phyloP scores from a whole-genome alignment of 1,140 invertebrate genomes.

The Goniozus legneri region DNA sequence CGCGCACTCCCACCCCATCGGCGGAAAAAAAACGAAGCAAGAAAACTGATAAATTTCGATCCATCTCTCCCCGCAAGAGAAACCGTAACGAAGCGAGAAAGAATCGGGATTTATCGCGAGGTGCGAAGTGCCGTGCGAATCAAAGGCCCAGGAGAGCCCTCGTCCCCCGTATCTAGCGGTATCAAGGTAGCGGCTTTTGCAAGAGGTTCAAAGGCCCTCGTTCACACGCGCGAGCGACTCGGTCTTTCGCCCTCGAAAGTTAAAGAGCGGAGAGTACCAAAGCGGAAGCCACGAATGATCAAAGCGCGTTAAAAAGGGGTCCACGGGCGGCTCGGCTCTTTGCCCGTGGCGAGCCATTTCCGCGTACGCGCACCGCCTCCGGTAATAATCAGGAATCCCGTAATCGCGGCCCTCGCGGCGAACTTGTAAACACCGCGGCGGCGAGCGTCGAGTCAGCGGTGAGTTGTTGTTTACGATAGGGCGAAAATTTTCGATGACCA shows the following conservation, averaged over 20 bases:
- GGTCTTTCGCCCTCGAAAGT: constrained; percentile 32
- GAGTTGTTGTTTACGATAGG: too few species aligned
- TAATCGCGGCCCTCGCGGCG: not conserved
- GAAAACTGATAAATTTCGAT: too few species aligned
- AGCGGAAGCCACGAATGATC: constrained; percentile 28
- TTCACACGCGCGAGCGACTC: too few species aligned
- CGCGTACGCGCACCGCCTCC: not conserved
- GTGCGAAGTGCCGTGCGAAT: constrained; percentile 4
- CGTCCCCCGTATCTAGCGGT: too few species aligned
- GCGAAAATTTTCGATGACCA: too few species aligned
- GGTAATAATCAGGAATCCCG: not conserved
- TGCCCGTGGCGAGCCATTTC: not conserved
- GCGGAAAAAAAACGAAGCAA: too few species aligned
- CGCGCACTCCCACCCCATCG: too few species aligned
- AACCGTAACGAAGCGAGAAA: not conserved
- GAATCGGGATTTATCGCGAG: not conserved
- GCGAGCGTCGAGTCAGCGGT: not conserved
- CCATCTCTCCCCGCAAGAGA: not conserved
- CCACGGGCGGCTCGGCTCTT: too few species aligned
- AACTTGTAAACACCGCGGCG: not conserved
- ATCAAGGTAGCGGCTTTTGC: not conserved
- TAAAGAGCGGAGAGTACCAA: constrained; percentile 17
- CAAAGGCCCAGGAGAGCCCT: not conserved
- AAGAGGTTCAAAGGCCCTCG: constrained; percentile 28
- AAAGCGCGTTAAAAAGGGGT: constrained; percentile 36